Conservation (phyloP, 2,888 invertebrate species). For the Hypena proboscidalis region DNA sequence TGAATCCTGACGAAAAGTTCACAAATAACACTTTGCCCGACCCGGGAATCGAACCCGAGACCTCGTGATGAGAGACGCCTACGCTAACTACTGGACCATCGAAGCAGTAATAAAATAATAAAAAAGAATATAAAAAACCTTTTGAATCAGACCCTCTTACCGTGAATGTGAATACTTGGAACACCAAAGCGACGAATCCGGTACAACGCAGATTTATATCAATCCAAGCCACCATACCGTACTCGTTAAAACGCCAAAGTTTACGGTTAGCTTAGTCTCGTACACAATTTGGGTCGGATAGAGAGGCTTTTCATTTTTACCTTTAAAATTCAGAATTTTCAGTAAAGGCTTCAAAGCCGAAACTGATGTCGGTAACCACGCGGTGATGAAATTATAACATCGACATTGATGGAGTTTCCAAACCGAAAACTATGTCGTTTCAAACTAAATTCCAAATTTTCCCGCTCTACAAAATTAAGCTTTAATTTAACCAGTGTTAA, state of each 20-base stretch:
- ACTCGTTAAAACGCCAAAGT: constrained; percentile 61
- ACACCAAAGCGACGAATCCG: constrained; percentile 11
- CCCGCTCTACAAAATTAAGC: constrained; percentile 14
- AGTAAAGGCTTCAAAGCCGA: constrained; percentile 51
- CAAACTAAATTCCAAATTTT: constrained; percentile 29
- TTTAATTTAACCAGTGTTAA: constrained; percentile 26
- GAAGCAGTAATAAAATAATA: too few species aligned
- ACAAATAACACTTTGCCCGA: too few species aligned
- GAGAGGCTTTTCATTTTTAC: constrained; percentile 60
- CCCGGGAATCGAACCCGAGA: too few species aligned
- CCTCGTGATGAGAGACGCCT: too few species aligned
- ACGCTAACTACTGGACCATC: too few species aligned
- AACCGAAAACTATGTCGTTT: constrained; percentile 50
- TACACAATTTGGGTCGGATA: constrained; percentile 61
- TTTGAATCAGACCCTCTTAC: too few species aligned
- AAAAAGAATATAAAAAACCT: too few species aligned
- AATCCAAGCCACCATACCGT: constrained; percentile 42
- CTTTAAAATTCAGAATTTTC: constrained; percentile 58
- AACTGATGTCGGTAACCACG: constrained; percentile 43
- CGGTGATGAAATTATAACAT: constrained; percentile 55
- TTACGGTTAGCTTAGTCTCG: constrained; percentile 59
- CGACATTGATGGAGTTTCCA: constrained; percentile 32
- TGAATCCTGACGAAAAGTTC: too few species aligned
- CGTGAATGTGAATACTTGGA: background rate
- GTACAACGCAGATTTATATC: constrained; percentile 29